Base-by-base conservation (phyloP, 2,113 vertebrate genomes). In the Ptilorrhoa leucosticta region DNA sequence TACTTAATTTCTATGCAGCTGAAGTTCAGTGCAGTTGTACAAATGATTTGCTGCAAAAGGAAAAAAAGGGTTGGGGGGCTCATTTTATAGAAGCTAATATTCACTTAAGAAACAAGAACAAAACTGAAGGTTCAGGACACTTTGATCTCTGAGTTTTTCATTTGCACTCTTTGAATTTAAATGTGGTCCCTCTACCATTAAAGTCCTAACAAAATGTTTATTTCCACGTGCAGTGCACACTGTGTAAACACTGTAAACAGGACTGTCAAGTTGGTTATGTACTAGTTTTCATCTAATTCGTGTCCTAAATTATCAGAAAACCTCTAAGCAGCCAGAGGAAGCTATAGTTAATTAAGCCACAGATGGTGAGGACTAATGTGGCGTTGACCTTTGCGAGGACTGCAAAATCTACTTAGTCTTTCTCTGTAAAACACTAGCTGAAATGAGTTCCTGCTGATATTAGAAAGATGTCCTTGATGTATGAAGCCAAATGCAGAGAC, bases 321-420 rank as follows among this genome's bases (percentile, higher is more conserved):
- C 93, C 94, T 88, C 90, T 96, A 96, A 97, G 95, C 93, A 94
- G 81, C 69, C 94, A 94, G 94, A 94, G 93, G 94, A 95, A 94
- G 93, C 96, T 97, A 83, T 95, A 95, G 94, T 97, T 97, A 96
- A 97, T 97, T 96, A 95, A 94, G 93, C 82, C 89, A 94, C 96
- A 97, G 95, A 97, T 97, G 97, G 96, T 87, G 95, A 96, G 92
- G 90, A 95, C 91, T 96, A 96, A 96, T 97, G 94, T 96, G 94
- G 93, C 47, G 44, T 90, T 97, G 96, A 97, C 96, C 96, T 97
- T 90, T 94, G 54, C 0, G 37, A 97, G 92, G 91, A 94, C 86
- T 97, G 88, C 64, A 93, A 97, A 97, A 96, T 97, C 96, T 97
- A 22, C 96, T 97, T 97, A 96, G 89, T 92, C 72, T 95, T 96